A percentile compares a stretch with the other conserved stretches of the same genome.
These are phyloP conservation scores for Notarius lentiginosus DNA, from an alignment of 2,113 vertebrate species.

Conservation along the genomic window DNA sequence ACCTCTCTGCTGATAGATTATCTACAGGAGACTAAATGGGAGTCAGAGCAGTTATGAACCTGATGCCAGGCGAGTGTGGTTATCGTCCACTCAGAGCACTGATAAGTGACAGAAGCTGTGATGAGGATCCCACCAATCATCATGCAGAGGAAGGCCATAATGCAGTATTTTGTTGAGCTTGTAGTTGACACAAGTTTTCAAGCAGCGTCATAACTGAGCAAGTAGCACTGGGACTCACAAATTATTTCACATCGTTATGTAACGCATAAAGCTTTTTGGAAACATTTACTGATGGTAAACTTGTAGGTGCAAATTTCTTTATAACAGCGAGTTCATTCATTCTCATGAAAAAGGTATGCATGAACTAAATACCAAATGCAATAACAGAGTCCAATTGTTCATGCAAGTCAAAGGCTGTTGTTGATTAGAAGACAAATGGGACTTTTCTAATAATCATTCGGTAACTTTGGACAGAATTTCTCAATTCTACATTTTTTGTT, in stretches of 20 bases:
- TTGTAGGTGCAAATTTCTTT: background rate
- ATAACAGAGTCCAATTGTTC: background rate
- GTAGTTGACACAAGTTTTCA: background rate
- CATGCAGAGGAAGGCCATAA: conserved; percentile 13
- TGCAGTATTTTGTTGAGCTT: conserved; percentile 20
- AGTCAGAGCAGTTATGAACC: conserved; percentile 55
- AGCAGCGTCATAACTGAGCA: background rate
- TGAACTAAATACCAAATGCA: background rate
- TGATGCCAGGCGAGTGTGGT: conserved; percentile 54
- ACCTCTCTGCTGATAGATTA: conserved; percentile 58
- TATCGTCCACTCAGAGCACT: conserved; percentile 47
- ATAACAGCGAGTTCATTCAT: background rate
- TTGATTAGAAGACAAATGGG: background rate
- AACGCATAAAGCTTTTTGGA: background rate
- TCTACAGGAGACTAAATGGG: conserved; percentile 54
- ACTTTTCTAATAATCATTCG: background rate
- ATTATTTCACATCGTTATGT: background rate
- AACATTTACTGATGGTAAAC: background rate
- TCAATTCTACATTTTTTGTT: background rate
- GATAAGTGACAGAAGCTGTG: conserved; percentile 49
- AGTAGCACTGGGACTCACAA: background rate
- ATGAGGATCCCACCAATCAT: conserved; percentile 36
- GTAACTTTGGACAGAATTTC: background rate
- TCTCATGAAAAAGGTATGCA: background rate
- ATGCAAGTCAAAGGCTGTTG: background rate